phyloP scores from a whole-genome alignment of 2,888 invertebrate species.

The Leucania comma region DNA sequence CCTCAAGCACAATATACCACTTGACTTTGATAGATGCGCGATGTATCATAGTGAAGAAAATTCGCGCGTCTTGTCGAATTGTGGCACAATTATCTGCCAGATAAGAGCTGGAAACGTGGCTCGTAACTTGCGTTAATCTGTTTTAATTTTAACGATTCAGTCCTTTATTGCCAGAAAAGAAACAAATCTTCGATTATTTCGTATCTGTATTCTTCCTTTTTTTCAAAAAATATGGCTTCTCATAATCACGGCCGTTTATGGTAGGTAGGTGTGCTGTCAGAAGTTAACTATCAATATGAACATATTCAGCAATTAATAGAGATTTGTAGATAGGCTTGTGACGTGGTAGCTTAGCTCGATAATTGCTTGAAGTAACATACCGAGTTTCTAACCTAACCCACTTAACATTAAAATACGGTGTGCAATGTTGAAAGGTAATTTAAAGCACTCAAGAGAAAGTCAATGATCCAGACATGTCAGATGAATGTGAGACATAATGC shows the following conservation, averaged over 20 bases:
- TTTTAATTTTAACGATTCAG: background rate
- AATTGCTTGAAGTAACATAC: conserved; percentile 1
- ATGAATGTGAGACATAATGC: conserved; percentile 24
- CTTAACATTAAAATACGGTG: conserved; percentile 11
- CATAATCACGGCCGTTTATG: background rate
- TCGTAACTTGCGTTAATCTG: background rate
- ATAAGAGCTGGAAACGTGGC: conserved; percentile 30
- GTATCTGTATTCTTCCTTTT: too few species aligned
- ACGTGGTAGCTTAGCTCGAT: background rate
- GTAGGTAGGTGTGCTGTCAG: background rate
- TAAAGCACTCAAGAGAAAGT: conserved; percentile 25
- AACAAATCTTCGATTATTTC: background rate
- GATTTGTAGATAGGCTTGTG: background rate
- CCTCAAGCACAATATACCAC: conserved; percentile 59
- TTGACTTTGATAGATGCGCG: conserved; percentile 56
- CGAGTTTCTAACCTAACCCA: background rate
- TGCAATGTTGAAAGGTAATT: conserved; percentile 17
- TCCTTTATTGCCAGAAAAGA: background rate
- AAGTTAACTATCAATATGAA: background rate
- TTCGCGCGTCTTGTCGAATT: conserved; percentile 44
- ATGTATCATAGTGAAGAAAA: conserved; percentile 9
- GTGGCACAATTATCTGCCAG: conserved; percentile 37
- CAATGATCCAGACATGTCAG: conserved; percentile 28
- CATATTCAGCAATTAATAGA: background rate
- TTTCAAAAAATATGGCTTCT: too few species aligned